These are phyloP conservation scores for Globodera ellingtonae DNA, from an alignment of 1,140 invertebrate genomes.

Conservation along the genomic window DNA sequence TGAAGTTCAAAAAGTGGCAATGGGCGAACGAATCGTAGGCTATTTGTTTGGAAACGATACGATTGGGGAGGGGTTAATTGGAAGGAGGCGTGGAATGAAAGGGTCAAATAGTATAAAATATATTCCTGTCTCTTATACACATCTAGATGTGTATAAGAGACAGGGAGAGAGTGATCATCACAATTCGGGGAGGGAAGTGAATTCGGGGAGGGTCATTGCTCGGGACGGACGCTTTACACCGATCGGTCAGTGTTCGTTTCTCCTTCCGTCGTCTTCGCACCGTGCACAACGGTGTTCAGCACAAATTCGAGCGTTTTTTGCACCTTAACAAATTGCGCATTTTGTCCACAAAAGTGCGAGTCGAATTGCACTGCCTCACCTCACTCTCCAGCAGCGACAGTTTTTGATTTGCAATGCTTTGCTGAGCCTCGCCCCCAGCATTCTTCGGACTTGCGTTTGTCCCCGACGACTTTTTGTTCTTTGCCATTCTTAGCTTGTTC, in stretches of 20 bases:
- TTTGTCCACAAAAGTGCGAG: background rate
- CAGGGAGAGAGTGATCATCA: background rate
- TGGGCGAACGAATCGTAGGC: background rate
- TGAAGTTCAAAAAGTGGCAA: background rate
- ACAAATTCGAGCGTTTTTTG: background rate
- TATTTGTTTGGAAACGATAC: too few relatives aligned
- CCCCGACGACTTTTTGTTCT: conserved; percentile 31
- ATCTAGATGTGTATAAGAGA: too few relatives aligned
- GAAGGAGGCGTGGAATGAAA: background rate
- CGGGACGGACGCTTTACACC: too few relatives aligned
- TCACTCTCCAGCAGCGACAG: background rate
- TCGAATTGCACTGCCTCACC: background rate
- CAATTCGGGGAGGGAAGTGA: background rate
- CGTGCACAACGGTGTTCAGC: background rate
- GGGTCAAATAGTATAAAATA: too few relatives aligned
- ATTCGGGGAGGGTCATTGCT: background rate
- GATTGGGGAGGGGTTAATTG: background rate
- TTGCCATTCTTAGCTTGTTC: conserved; percentile 28
- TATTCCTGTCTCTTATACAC: too few relatives aligned
- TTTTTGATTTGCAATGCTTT: background rate
- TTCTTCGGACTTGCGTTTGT: conserved; percentile 11
- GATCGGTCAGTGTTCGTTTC: background rate
- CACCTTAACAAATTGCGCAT: background rate
- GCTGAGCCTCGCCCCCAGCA: background rate
- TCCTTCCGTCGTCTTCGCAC: background rate